Base-by-base conservation (phyloP, 2,797 vertebrate species). In the Muscicapa striata region DNA sequence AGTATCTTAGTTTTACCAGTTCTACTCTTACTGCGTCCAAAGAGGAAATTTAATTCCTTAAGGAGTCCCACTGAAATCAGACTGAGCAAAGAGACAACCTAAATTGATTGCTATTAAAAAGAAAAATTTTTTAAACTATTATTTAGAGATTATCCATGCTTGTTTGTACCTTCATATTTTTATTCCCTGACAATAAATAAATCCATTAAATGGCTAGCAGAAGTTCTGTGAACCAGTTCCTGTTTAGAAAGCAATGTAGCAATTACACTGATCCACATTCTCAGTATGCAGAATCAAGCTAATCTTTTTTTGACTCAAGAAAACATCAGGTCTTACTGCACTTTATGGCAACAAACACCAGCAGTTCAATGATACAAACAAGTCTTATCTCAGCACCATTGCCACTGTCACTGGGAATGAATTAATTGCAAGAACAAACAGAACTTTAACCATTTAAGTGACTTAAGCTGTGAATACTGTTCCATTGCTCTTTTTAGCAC, bases 401-500 rank as follows among this genome's bases (percentile, higher is more conserved):
- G 72, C 67, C 46, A 51, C 85, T 69, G 87, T 94, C 85, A 84
- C 80, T 92, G 89, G 86, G 86, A 95, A 95, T 24, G 24, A 91
- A 74, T 76, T 95, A 96, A 95, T 62, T 92, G 83, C 84, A 93
- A 95, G 91, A 94, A 92, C 73, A 90, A 96, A 94, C 83, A 72
- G 93, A 94, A 82, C 89, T 93, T 93, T 94, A 95, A 95, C 89
- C 86, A 89, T 89, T 93, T 77, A 61, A 95, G 78, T 70, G 86
- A 90, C 79, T 78, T 67, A 61, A 90, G 84, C 40, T 90, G 87
- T 40, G 29, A 68, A 43, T 61, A 68, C 38, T 92, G 68, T 32
- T 80, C 78, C n/a, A 29, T 34, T 63, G 64, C 78, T 93, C 68
- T 45, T 93, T 88, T 88, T 58, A 74, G 63, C 83, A 90, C 38